These are phyloP conservation scores for Mormyrus hasselquistii DNA, from an alignment of 2,797 vertebrate genomes.

Conservation along the genomic window DNA sequence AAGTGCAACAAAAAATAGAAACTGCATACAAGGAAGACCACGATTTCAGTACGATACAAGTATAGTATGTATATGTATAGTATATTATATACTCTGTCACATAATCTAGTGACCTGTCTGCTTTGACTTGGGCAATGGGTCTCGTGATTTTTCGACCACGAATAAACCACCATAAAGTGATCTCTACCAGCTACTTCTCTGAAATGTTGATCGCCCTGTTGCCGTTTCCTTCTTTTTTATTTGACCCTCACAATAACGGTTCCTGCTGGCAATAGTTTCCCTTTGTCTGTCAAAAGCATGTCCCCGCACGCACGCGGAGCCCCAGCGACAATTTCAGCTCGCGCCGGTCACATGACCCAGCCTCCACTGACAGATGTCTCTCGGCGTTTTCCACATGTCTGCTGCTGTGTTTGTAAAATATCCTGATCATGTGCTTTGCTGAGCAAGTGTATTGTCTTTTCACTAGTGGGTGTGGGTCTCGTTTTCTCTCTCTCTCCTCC, in stretches of 20 bases:
- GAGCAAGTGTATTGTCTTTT: constrained; percentile 27
- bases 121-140: neutral
- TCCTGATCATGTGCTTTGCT: constrained; percentile 22
- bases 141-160: constrained; percentile 11
- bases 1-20: neutral
- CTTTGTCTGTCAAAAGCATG: neutral
- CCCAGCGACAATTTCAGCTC: neutral
- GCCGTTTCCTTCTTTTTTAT: constrained; percentile 2
- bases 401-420: constrained; percentile 1
- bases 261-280: constrained; percentile 1
- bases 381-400: neutral
- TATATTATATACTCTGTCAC: neutral
- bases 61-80: neutral
- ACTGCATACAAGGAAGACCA: neutral
- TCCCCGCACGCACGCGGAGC: neutral
- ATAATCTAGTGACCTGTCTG: neutral
- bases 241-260: neutral
- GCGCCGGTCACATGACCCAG: neutral
- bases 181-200: neutral
- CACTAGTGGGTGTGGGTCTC: constrained; percentile 20
- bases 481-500: constrained; percentile 1
- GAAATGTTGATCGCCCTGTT: neutral
- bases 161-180: neutral
- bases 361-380: constrained; percentile 3
- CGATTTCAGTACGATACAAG: neutral